phyloP scores from a whole-genome alignment of 2,113 vertebrate species.

The Phrynosoma platyrhinos region DNA sequence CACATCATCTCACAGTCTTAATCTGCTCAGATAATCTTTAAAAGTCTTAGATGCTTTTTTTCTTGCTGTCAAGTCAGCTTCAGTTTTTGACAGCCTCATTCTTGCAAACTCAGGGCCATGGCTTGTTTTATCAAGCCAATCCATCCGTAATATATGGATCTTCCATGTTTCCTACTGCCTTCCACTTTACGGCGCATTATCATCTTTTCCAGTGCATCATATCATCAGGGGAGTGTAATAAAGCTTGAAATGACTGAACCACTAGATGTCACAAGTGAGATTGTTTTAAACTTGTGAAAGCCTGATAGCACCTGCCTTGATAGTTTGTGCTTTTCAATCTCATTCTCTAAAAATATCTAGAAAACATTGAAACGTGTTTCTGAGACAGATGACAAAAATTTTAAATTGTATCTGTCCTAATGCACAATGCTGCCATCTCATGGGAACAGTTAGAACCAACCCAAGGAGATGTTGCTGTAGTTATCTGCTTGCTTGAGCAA shows the following conservation, averaged over 20 bases:
- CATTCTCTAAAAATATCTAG: background rate
- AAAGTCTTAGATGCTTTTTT: no score
- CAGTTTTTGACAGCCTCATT: no score
- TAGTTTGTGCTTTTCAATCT: background rate
- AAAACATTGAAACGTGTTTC: background rate
- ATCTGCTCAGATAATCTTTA: no score
- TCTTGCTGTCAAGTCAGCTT: no score
- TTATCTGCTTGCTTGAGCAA: background rate
- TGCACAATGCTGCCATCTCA: background rate
- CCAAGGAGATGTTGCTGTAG: background rate
- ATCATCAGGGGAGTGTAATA: no score
- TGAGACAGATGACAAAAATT: background rate
- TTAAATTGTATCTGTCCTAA: background rate
- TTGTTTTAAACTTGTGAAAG: background rate
- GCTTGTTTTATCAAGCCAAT: no score
- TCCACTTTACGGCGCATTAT: no score
- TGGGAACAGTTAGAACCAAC: background rate
- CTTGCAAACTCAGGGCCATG: no score
- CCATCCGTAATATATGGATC: no score
- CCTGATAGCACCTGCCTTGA: background rate
- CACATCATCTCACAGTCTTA: no score
- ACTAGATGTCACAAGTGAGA: conserved; percentile 13
- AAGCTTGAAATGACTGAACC: background rate
- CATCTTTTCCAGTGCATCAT: no score
- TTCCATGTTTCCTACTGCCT: no score